phyloP scores from a whole-genome alignment of 2,113 vertebrate genomes.

The Charina bottae region DNA sequence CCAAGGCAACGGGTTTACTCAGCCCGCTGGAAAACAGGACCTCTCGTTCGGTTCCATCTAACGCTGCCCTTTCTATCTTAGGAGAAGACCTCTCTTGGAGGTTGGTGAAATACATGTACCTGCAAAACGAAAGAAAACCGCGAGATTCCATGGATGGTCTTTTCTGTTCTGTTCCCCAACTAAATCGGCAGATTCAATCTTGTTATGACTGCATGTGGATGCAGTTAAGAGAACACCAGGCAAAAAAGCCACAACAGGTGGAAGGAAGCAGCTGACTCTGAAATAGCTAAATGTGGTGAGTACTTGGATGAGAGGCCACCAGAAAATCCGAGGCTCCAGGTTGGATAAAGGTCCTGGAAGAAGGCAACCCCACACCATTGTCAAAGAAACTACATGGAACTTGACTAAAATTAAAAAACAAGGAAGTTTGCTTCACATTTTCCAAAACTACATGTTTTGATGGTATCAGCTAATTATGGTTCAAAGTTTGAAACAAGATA shows the following conservation, averaged over 20 bases:
- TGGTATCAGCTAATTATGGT: neutral
- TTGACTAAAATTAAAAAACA: neutral
- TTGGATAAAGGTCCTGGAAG: neutral
- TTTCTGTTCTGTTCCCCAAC: neutral
- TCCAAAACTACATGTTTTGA: neutral
- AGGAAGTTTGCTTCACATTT: neutral
- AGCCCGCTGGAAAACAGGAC: constrained; percentile 93
- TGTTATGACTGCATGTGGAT: neutral
- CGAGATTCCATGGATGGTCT: neutral
- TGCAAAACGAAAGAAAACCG: constrained; percentile 56
- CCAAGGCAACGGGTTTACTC: constrained; percentile 89
- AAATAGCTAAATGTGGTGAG: neutral
- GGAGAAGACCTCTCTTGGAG: constrained; percentile 89
- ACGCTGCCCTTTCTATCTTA: constrained; percentile 92
- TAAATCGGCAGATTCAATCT: neutral
- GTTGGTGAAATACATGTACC: constrained; percentile 99
- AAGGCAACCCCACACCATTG: neutral
- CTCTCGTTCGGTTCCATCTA: constrained; percentile 96
- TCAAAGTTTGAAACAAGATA: neutral
- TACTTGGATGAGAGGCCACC: neutral
- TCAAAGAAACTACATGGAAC: neutral
- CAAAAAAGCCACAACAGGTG: neutral
- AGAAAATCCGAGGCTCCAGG: neutral
- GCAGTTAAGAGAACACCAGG: neutral
- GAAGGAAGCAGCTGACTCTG: neutral